Conservation (phyloP, 2,888 invertebrate genomes). For the Mantis religiosa region DNA sequence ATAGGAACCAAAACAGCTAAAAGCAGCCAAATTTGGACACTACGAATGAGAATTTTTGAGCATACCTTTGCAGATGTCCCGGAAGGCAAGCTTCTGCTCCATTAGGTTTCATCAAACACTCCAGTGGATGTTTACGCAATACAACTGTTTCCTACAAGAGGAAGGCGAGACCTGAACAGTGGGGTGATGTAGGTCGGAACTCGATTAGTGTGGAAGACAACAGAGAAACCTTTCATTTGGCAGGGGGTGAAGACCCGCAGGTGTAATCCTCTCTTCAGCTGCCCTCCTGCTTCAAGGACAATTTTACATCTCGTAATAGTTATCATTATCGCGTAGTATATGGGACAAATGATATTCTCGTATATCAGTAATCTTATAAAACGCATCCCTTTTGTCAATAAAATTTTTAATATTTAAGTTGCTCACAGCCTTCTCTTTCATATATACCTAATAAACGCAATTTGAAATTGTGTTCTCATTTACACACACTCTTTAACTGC, state of each 20-base stretch:
- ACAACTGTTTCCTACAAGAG: not conserved
- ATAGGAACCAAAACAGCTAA: no score
- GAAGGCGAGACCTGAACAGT: not conserved
- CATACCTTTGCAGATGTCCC: not conserved
- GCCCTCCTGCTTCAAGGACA: not conserved
- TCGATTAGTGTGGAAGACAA: not conserved
- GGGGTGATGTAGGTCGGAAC: not conserved
- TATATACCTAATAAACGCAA: no score
- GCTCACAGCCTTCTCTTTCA: no score
- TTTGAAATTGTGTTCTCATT: no score
- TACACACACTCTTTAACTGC: no score
- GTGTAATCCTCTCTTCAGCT: not conserved
- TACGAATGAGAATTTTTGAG: no score
- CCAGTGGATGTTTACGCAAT: not conserved
- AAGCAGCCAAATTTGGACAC: no score
- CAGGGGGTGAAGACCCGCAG: not conserved
- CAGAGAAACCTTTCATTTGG: not conserved
- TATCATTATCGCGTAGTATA: no score
- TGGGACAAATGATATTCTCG: no score
- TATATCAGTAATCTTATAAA: no score
- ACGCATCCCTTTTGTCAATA: no score
- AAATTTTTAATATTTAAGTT: no score
- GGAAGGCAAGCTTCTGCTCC: not conserved
- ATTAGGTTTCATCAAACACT: not conserved
- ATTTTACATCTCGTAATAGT: not conserved